Conservation (phyloP, 2,113 vertebrate species). For the Balaenoptera acutorostrata region DNA sequence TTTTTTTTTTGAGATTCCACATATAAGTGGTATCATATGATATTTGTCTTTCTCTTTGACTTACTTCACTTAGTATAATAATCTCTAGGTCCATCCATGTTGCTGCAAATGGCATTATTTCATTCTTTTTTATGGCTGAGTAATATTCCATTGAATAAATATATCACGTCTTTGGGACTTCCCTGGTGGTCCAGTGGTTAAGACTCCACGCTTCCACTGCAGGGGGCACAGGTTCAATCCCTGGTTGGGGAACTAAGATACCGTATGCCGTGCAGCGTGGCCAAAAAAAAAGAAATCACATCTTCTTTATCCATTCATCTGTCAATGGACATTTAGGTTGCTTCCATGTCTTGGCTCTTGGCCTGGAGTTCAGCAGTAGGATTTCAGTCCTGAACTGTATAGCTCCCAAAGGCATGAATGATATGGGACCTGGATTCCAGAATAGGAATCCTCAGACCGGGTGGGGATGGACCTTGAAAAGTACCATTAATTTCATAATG, state of each 20-base stretch:
- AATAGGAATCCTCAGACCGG: neutral
- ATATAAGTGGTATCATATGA: neutral
- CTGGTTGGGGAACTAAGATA: no score
- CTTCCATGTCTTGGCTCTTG: neutral
- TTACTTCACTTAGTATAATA: neutral
- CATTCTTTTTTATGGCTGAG: neutral
- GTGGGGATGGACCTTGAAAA: neutral
- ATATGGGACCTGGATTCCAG: neutral
- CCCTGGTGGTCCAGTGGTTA: no score
- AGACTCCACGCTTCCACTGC: no score
- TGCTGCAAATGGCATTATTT: neutral
- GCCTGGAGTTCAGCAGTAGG: neutral
- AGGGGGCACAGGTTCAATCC: no score
- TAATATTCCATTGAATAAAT: neutral
- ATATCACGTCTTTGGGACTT: no score
- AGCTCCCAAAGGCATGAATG: neutral
- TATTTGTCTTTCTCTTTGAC: neutral
- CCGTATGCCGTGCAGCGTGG: no score
- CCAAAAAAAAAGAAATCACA: neutral
- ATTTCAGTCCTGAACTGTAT: neutral
- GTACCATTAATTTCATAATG: neutral
- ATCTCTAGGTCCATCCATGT: neutral
- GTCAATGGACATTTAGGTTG: neutral
- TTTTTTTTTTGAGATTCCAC: neutral
- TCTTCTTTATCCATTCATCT: neutral